Evolutionary conservation across 2,888 invertebrate genomes (phyloP), one percentile per base, ranked within the genome.

Genomic region (Sminthurinus aureus): DNA sequence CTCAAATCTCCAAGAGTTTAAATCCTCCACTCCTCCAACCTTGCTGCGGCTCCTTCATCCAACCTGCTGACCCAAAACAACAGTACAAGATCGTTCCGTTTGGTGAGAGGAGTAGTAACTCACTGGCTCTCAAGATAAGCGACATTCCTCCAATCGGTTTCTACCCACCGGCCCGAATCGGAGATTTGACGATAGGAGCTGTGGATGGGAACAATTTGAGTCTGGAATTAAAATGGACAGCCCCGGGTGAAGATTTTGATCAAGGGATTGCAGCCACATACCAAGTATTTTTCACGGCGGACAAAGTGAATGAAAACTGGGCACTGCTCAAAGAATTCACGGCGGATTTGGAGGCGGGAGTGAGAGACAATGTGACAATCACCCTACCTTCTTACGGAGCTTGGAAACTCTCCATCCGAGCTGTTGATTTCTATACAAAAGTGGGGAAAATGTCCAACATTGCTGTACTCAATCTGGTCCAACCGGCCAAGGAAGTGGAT

Each of bases 151-250:
- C 86, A 12, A 77, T 26, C 71, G 38, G 38, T 24, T 24, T 58
- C 18, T 87, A 88, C 67, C 89, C 91, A 8, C 91, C 91, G 0
- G 92, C 92, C 2, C 90, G 92, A 38, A 92, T 93, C 66, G 92
- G 92, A 0, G 93, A 93, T 89, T 89, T 93, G 18, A 90, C 90
- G 76, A 91, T 91, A 26, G 89, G 92, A 0, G 89, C 91, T 0
- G 90, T 91, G 51, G 91, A 91, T 87, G 91, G 91, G 66, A 92
- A 92, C 84, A 38, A 38, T 6, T 6, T 38, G 38, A 38, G 38
- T 6, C 90, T 92, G 0, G 90, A 91, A 18, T 90, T 93, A 12
- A 90, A 91, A 0, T 93, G 93, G 93, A 93, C 93, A 0, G 92
- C 93, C 3, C 93, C 93, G 0, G 93, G 90, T 76, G 90, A 89